Evolutionary conservation across 2,888 invertebrate species (phyloP), one percentile per base, ranked within the genome.

Genomic region (Caradrina kadenii): DNA sequence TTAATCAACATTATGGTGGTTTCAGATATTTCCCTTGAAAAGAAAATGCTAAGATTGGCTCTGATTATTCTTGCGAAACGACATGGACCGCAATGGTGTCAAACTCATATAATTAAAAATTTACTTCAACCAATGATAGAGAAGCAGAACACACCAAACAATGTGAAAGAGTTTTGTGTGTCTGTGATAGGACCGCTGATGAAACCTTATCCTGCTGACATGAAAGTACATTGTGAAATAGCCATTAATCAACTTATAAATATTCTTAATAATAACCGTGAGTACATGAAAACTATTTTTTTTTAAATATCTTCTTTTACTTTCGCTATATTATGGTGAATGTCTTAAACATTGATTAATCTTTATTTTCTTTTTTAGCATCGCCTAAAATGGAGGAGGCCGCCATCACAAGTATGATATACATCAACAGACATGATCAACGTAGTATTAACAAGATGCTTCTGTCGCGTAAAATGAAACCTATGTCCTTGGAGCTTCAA

Each of bases 141-240:
- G 19, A 88, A 89, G 22, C 77, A 88, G n/a, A 80, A 81, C 19
- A 73, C 84, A 11, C 71, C 89, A 0, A 84, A 88, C 7, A 82
- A 70, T 63, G 85, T 88, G 21, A 93, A 89, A 79, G 80, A 82
- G 65, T 95, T 94, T 82, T 93, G 93, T 77, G 81, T 94, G 7
- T 88, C 90, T 10, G 73, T 93, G 71, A 80, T 96, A 65, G 96
- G 96, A 6, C 91, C 94, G 0, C 73, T 96, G 45, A 74, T 94
- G 56, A 94, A 93, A 78, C 96, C 96, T 0, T 96, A 92, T 73
- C 94, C 95, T 3, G 76, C 76, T 7, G 91, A 93, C 22, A 96
- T 96, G 95, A 94, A 91, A 83, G 88, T 94, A 17, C 90, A 95
- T 66, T 91, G 90, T 80, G 94, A 94, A 88, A 90, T 93, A 73